A percentile compares a stretch with the other conserved stretches of the same genome.
Conservation (phyloP, 2,797 vertebrate species). For the Myotis findleyi region DNA sequence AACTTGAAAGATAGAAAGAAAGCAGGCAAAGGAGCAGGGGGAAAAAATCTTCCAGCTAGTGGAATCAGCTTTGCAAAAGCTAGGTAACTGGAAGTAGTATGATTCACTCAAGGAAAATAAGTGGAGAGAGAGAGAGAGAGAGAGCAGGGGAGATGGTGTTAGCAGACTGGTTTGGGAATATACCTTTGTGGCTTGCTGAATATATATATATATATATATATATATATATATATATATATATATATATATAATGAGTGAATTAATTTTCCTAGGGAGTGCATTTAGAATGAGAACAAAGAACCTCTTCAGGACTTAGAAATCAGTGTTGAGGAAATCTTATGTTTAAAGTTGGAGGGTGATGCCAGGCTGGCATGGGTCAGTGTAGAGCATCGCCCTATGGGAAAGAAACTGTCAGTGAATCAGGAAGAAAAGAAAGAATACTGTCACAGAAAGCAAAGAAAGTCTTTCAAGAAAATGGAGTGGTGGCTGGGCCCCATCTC, state of each 20-base stretch:
- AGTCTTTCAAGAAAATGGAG: not conserved
- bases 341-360: not conserved
- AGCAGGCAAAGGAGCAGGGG: not conserved
- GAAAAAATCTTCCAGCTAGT: not conserved
- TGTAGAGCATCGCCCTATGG: not conserved
- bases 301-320: not conserved
- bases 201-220: not conserved
- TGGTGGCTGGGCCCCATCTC: not conserved
- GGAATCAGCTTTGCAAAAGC: not conserved
- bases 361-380: not conserved
- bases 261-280: not conserved
- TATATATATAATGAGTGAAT: not conserved
- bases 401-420: not conserved
- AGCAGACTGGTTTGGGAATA: not conserved
- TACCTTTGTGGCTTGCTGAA: not conserved
- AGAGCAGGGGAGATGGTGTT: not conserved
- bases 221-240: too few species aligned
- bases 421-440: not conserved
- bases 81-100: not conserved
- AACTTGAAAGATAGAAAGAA: not conserved
- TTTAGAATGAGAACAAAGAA: not conserved
- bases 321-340: not conserved
- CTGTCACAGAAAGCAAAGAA: not conserved
- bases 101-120: not conserved
- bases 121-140: not conserved